Conservation (phyloP, 2,113 vertebrate species). For the Tragelaphus strepsiceros region DNA sequence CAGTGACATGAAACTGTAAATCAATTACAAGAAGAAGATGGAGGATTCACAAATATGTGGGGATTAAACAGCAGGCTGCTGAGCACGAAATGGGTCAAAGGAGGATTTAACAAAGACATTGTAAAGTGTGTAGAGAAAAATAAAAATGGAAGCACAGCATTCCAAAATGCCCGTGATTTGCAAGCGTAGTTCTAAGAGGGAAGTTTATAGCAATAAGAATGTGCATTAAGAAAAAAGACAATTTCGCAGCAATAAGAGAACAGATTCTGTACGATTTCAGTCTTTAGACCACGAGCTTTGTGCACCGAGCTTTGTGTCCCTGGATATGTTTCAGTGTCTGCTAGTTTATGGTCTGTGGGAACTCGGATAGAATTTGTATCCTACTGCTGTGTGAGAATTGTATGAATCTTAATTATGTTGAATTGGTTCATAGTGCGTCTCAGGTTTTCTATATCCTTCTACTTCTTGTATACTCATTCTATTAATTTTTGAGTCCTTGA, state of each 20-base stretch:
- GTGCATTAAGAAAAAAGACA: neutral
- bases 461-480: neutral
- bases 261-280: neutral
- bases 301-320: neutral
- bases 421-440: neutral
- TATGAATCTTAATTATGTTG: neutral
- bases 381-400: neutral
- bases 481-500: neutral
- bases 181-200: neutral
- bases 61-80: neutral
- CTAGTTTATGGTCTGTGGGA: neutral
- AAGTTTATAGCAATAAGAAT: neutral
- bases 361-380: fast-evolving
- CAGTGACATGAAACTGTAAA: neutral
- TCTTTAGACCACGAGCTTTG: neutral
- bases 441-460: neutral
- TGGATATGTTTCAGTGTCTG: neutral
- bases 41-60: neutral
- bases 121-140: neutral
- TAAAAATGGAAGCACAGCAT: neutral
- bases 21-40: neutral
- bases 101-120: neutral
- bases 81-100: neutral
- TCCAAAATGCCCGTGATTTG: neutral
- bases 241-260: fast-evolving